These are phyloP conservation scores for Corapipo altera DNA, from an alignment of 2,113 vertebrate species.

Conservation along the genomic window DNA sequence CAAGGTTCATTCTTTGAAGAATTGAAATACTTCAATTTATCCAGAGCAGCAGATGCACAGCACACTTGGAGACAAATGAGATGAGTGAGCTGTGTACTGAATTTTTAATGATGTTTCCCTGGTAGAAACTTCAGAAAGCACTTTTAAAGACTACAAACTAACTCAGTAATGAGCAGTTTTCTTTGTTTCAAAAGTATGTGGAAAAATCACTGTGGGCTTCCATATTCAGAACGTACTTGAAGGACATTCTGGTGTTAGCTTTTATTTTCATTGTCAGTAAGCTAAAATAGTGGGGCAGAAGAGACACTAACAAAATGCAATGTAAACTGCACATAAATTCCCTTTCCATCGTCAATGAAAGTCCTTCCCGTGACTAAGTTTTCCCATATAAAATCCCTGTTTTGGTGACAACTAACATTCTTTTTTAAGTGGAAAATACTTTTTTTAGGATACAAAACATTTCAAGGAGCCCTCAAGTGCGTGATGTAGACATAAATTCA, in stretches of 20 bases:
- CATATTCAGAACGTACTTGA: neutral
- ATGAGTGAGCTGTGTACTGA: constrained; percentile 51
- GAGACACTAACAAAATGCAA: neutral
- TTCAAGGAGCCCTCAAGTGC: neutral
- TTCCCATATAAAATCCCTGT: neutral
- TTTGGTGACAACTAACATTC: neutral
- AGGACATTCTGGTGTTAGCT: neutral
- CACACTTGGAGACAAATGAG: constrained; percentile 50
- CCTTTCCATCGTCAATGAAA: neutral
- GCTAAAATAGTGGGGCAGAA: neutral
- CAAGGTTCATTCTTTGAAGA: constrained; percentile 45
- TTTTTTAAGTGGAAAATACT: neutral
- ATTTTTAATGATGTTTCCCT: constrained; percentile 63
- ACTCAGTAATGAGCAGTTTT: constrained; percentile 1
- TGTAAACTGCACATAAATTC: neutral
- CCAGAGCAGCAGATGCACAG: constrained; percentile 46
- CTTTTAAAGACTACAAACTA: constrained; percentile 55
- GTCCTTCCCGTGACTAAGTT: neutral
- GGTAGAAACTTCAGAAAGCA: constrained; percentile 47
- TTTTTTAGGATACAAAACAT: neutral
- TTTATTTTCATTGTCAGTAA: neutral
- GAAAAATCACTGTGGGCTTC: neutral
- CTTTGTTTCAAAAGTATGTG: neutral
- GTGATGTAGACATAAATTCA: neutral
- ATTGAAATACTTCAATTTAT: constrained; percentile 34